Evolutionary conservation across 2,797 vertebrate genomes (phyloP).

Genomic region (Chloroceryle amazona): DNA sequence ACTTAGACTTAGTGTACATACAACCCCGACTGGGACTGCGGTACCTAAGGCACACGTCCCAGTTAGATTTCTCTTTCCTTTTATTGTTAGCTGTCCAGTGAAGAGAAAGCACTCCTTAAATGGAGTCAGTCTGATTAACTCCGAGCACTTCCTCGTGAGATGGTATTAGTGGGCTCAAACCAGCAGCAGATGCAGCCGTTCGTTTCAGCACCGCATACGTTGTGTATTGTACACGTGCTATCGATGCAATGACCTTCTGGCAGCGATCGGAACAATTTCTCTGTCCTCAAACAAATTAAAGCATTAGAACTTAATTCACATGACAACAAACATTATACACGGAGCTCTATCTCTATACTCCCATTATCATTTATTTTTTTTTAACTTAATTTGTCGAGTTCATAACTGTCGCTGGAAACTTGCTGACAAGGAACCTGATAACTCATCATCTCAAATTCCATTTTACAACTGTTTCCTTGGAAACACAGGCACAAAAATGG

Average conservation of each 20-base stretch:
- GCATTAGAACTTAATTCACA: background rate
- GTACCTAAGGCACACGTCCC: rapidly evolving
- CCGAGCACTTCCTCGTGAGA: background rate
- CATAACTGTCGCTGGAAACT: constrained; percentile 67
- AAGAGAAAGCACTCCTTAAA: background rate
- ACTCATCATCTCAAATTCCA: constrained; percentile 69
- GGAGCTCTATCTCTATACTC: constrained; percentile 2
- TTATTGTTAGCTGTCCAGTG: rapidly evolving
- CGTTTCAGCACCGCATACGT: background rate
- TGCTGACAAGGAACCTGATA: constrained; percentile 72
- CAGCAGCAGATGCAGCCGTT: background rate
- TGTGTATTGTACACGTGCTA: background rate
- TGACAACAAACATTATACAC: background rate
- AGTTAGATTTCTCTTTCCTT: background rate
- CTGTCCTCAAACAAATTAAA: background rate
- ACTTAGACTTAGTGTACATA: background rate
- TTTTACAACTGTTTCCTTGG: constrained; percentile 76
- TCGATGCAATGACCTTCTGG: background rate
- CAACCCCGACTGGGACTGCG: background rate
- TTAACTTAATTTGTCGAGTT: constrained; percentile 68
- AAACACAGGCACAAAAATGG: constrained; percentile 71
- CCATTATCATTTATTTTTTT: constrained; percentile 5
- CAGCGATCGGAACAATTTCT: background rate
- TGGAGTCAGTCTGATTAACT: background rate
- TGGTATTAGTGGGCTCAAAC: background rate